Evolutionary conservation across 2,113 vertebrate species (phyloP).

Genomic region (Falcunculus frontatus): DNA sequence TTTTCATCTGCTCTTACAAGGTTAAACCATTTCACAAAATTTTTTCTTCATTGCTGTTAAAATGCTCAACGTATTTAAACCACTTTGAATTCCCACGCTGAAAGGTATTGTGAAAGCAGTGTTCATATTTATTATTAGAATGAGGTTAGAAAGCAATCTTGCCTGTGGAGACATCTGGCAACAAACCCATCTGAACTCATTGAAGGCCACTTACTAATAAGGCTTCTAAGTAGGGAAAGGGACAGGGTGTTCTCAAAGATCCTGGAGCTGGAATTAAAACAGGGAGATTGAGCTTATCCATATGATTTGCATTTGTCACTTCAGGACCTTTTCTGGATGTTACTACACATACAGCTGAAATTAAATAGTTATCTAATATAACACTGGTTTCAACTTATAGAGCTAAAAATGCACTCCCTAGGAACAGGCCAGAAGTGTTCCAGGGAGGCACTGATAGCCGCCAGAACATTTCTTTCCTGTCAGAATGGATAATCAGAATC

Average conservation of each 20-base stretch:
- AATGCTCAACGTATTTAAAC: background rate
- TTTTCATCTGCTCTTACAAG: background rate
- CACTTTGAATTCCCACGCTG: slow-evolving; percentile 10
- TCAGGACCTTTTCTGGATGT: background rate
- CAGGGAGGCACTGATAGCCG: background rate
- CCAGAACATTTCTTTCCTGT: background rate
- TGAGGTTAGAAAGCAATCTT: slow-evolving; percentile 37
- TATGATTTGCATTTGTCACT: background rate
- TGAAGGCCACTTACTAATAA: background rate
- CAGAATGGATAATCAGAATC: background rate
- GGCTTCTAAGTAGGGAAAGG: slow-evolving; percentile 14
- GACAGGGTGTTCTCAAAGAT: slow-evolving; percentile 34
- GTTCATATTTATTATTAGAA: slow-evolving; percentile 34
- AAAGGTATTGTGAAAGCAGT: slow-evolving; percentile 44
- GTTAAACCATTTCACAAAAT: background rate
- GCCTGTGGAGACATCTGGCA: slow-evolving; percentile 45
- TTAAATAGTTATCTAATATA: background rate
- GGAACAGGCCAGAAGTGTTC: background rate
- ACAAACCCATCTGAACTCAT: background rate
- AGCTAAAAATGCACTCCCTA: background rate
- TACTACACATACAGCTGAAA: background rate
- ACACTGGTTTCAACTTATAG: background rate
- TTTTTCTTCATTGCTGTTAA: background rate
- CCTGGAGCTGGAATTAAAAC: slow-evolving; percentile 1
- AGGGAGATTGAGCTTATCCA: background rate